phyloP scores from a whole-genome alignment of 2,797 vertebrate species.

The Amphiprion clarkii region DNA sequence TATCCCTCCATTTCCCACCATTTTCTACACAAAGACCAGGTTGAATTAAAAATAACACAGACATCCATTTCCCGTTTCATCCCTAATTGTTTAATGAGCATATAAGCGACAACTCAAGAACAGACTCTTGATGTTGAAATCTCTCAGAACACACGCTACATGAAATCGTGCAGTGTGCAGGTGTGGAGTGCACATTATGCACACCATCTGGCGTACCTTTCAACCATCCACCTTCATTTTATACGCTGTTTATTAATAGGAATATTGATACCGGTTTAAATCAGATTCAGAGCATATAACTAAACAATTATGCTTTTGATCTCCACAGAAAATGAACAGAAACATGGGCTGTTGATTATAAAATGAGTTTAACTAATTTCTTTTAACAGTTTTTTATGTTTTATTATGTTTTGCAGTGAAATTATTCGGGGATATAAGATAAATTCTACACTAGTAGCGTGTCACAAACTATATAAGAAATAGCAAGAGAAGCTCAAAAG shows the following conservation, averaged over 20 bases:
- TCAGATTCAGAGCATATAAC: not conserved
- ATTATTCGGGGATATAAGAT: not conserved
- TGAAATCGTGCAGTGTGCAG: slow-evolving; percentile 39
- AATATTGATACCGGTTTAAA: slow-evolving; percentile 1
- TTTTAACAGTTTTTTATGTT: too few relatives aligned
- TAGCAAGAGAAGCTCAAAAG: not conserved
- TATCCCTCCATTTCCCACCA: slow-evolving; percentile 29
- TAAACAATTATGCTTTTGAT: slow-evolving; percentile 9
- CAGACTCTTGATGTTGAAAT: slow-evolving; percentile 16
- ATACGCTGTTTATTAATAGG: slow-evolving; percentile 13
- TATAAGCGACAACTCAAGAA: slow-evolving; percentile 20
- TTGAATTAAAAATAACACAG: slow-evolving; percentile 34
- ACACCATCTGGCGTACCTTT: slow-evolving; percentile 58
- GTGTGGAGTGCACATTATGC: slow-evolving; percentile 57
- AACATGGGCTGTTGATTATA: not conserved
- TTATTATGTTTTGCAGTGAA: not conserved
- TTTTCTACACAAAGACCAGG: slow-evolving; percentile 1
- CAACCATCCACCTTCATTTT: slow-evolving; percentile 37
- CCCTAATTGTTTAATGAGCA: slow-evolving; percentile 11
- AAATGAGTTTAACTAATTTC: too few relatives aligned
- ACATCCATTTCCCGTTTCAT: slow-evolving; percentile 1
- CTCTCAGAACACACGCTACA: slow-evolving; percentile 21
- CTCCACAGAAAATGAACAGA: not conserved
- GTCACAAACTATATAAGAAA: not conserved
- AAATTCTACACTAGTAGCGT: slow-evolving; percentile 11